A percentile compares a stretch with the other conserved stretches of the same genome.
These are phyloP conservation scores for Ptychobarbus kaznakovi DNA, from an alignment of 2,797 vertebrate species.

Conservation along the genomic window DNA sequence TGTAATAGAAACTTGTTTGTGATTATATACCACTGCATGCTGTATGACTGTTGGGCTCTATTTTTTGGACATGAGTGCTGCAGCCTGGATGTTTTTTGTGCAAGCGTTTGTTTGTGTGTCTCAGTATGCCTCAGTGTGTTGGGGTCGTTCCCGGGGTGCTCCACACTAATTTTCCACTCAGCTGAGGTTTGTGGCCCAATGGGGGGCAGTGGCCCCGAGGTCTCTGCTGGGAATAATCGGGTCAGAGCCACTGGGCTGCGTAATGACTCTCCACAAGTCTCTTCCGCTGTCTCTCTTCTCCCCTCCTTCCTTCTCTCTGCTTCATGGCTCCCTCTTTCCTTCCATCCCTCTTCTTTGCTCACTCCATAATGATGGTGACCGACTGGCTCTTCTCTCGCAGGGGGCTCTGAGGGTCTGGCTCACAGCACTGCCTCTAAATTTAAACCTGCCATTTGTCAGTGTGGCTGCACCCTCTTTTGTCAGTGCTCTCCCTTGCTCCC, in stretches of 20 bases:
- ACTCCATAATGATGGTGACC: conserved; percentile 49
- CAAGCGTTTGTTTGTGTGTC: conserved; percentile 42
- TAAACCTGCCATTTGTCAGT: conserved; percentile 50
- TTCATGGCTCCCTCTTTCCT: background rate
- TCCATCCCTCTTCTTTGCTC: conserved; percentile 22
- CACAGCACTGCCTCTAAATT: conserved; percentile 52
- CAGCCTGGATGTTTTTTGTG: conserved; percentile 32
- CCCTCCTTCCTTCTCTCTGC: conserved; percentile 38
- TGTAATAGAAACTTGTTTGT: background rate
- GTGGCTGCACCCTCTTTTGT: conserved; percentile 20
- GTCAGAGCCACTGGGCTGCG: conserved; percentile 89
- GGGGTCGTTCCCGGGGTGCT: conserved; percentile 60
- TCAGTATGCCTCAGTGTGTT: conserved; percentile 21
- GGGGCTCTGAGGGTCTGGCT: conserved; percentile 40
- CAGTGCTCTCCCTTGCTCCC: background rate
- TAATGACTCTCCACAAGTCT: conserved; percentile 82
- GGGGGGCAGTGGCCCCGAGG: conserved; percentile 66
- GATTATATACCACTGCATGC: background rate
- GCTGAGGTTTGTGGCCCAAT: conserved; percentile 64
- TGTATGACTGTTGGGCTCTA: background rate
- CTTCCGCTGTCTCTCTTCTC: conserved; percentile 24
- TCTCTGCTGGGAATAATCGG: conserved; percentile 84
- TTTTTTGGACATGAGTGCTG: background rate
- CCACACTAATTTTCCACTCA: conserved; percentile 87
- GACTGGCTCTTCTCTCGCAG: conserved; percentile 31